Conservation (phyloP, 2,888 invertebrate species). For the Thymelicus lineola region DNA sequence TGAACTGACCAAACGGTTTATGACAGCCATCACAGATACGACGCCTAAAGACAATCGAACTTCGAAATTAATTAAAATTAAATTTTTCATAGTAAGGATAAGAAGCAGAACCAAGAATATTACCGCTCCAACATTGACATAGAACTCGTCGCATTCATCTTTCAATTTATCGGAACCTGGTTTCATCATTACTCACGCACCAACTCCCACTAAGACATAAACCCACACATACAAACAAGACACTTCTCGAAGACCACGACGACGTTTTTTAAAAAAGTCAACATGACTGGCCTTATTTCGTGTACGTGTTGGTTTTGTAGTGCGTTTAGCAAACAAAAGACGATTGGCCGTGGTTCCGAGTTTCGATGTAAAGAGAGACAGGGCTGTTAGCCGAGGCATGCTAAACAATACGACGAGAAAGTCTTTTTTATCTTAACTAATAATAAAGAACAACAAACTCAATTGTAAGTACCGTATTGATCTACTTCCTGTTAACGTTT, state of each 20-base stretch:
- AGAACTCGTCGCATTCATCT: constrained; percentile 9
- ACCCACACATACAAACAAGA: constrained; percentile 27
- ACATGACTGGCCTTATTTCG: constrained; percentile 57
- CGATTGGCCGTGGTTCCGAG: constrained; percentile 62
- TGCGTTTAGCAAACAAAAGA: constrained; percentile 78
- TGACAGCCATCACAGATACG: constrained; percentile 15
- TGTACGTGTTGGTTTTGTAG: constrained; percentile 73
- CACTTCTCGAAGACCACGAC: constrained; percentile 6
- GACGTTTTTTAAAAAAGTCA: constrained; percentile 47
- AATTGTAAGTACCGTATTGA: neutral
- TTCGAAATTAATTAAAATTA: neutral
- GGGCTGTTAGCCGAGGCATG: constrained; percentile 14
- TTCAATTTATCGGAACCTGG: constrained; percentile 34
- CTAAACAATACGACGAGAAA: neutral
- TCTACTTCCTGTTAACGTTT: neutral
- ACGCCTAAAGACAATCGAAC: neutral
- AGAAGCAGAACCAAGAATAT: constrained; percentile 4
- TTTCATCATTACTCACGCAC: constrained; percentile 25
- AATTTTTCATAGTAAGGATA: neutral
- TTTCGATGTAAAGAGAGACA: constrained; percentile 31
- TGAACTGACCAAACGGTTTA: constrained; percentile 12
- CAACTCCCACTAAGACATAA: constrained; percentile 11
- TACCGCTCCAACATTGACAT: constrained; percentile 12
- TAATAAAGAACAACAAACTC: neutral
- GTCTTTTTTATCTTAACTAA: constrained; percentile 1